phyloP scores from a whole-genome alignment of 2,797 vertebrate genomes.

The Cossypha niveicapilla region DNA sequence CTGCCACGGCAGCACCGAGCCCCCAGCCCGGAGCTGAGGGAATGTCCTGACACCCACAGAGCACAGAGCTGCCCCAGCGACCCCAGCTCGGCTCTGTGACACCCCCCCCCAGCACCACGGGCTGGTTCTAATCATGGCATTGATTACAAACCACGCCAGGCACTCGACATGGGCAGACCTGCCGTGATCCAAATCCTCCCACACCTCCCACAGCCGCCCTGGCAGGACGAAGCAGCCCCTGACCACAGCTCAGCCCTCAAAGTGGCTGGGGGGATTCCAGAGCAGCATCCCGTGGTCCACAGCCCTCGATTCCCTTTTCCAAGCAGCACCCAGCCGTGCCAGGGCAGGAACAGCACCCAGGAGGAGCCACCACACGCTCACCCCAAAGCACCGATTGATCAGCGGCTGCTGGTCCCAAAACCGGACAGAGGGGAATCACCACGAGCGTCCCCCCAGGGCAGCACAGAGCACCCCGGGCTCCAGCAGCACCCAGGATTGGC shows the following conservation, averaged over 20 bases:
- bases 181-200: accelerated
- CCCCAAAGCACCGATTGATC: accelerated
- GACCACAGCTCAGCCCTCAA: neutral
- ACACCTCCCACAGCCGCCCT: accelerated
- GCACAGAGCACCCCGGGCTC: neutral
- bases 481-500: accelerated
- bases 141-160: accelerated
- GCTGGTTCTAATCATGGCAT: accelerated
- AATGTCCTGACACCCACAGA: accelerated
- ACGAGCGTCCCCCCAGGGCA: accelerated
- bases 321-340: accelerated
- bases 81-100: accelerated
- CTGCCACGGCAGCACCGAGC: accelerated
- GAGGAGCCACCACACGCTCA: accelerated
- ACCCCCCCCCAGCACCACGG: neutral
- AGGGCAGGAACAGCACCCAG: neutral
- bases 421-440: neutral
- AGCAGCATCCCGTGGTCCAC: neutral
- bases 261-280: accelerated
- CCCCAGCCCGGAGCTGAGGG: neutral
- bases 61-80: accelerated
- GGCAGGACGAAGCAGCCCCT: neutral
- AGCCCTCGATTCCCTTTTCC: accelerated
- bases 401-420: neutral
- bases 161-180: accelerated